Base-by-base conservation (phyloP, 2,797 vertebrate species). In the Novumbra hubbsi region DNA sequence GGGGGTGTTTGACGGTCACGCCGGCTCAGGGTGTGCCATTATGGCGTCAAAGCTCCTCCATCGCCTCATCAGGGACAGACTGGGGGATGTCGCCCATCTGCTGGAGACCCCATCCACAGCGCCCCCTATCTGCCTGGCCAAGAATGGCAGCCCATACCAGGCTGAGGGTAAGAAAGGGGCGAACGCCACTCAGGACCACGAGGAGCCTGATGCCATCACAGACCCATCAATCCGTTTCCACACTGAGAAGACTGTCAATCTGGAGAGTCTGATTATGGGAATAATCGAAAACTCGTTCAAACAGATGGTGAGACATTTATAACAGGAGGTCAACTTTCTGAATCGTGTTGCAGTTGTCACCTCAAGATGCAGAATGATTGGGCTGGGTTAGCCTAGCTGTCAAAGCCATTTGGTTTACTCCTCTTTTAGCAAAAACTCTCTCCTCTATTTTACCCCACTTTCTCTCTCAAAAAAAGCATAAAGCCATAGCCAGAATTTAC, bases 1-100 rank as follows among this genome's bases (percentile, higher is more conserved):
- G 97, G 98, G 95, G 0, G 89, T 99, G 71, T 99, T 96, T 76
- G 98, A 99, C 11, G 98, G 98, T 49, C 98, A 99, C 0, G 98
- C 98, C 0, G 98, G 98, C 34, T 95, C 96, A 0, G 97, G 96
- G 1, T 97, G 97, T 1, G 97, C 98, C 24, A 94, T 98, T 77
- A 92, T 96, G 95, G 96, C 97, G 41, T 96, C 98, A 3, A 93
- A 94, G 83, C 92, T 94, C 9, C 95, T 99, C 27, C 98, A 98
- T 73, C 93, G 93, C 50, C 94, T 98, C 79, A 96, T 99, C 81
- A 89, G 94, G 4, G 96, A 98, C 78, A 94, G 96, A 72, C 89
- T 99, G 38, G 95, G 93, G 74, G 98, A 98, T 81, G 92, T 99
- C 0, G 94, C 94, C 63, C 95, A 96, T 85, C 93, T 99, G 83